A percentile compares a stretch with the other conserved stretches of the same genome.
These are phyloP conservation scores for Yponomeuta evonymella DNA, from an alignment of 2,888 invertebrate genomes.

Conservation along the genomic window DNA sequence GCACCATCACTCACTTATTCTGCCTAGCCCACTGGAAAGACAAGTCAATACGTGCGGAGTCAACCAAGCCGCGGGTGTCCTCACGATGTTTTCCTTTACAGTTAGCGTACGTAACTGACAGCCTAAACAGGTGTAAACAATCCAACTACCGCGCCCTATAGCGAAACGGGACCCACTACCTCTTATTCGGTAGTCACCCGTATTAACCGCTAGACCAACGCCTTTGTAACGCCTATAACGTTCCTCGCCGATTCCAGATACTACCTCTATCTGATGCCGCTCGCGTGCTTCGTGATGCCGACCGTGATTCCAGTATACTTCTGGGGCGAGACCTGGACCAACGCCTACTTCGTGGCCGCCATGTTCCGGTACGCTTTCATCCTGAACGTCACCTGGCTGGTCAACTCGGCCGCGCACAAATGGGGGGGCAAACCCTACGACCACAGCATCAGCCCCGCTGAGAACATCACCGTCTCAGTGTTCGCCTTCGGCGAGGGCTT, in stretches of 20 bases:
- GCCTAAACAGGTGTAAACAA: not conserved
- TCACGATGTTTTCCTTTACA: too few species aligned
- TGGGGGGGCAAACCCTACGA: constrained; percentile 87
- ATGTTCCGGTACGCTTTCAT: constrained; percentile 87
- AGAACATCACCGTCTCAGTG: constrained; percentile 81
- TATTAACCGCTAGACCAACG: not conserved
- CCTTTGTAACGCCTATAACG: too few species aligned
- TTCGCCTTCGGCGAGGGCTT: constrained; percentile 86
- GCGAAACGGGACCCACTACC: too few species aligned
- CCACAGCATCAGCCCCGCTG: constrained; percentile 82
- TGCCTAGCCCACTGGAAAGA: too few species aligned
- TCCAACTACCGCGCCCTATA: too few species aligned
- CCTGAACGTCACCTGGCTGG: constrained; percentile 92
- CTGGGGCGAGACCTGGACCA: constrained; percentile 84
- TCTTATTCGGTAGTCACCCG: too few species aligned
- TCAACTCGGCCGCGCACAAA: constrained; percentile 92
- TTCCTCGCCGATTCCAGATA: constrained; percentile 63
- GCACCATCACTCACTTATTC: too few species aligned
- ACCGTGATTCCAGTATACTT: constrained; percentile 83
- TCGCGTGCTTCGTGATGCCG: constrained; percentile 86
- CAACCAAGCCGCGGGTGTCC: too few species aligned
- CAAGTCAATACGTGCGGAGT: too few species aligned
- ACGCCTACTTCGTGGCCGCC: constrained; percentile 81
- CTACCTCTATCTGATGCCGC: constrained; percentile 84
- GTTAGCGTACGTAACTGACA: too few species aligned